phyloP scores from a whole-genome alignment of 1,140 invertebrate species.

The Scylla paramamosain region DNA sequence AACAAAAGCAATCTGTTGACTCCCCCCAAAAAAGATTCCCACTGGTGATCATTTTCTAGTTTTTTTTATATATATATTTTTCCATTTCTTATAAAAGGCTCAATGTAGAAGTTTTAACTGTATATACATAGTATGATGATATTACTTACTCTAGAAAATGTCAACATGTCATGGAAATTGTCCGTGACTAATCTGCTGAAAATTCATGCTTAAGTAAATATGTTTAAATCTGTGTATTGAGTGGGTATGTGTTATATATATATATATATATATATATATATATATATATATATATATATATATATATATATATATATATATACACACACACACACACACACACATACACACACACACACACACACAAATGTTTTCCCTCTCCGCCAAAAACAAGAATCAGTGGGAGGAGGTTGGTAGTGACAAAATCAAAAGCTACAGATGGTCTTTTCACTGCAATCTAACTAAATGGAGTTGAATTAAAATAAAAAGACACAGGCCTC shows the following conservation, averaged over 20 bases:
- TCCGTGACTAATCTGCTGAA: not conserved
- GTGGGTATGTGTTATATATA: not conserved
- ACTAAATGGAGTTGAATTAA: not conserved
- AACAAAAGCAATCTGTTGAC: constrained; percentile 76
- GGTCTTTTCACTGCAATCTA: not conserved
- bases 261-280: not conserved
- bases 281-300: constrained; percentile 14
- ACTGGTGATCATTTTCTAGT: constrained; percentile 17
- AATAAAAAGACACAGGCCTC: not conserved
- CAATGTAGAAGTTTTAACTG: not conserved
- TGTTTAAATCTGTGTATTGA: not conserved
- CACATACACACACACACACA: not conserved
- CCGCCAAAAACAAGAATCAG: not conserved
- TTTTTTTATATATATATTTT: not conserved
- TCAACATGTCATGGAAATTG: not conserved
- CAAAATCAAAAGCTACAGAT: not conserved
- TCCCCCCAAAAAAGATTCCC: constrained; percentile 41
- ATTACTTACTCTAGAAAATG: not conserved
- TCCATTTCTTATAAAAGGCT: not conserved
- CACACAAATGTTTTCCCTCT: too few species aligned
- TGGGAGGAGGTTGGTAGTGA: not conserved
- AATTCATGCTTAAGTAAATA: not conserved
- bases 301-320: too few species aligned
- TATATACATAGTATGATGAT: not conserved
- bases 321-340: not conserved